Conservation (phyloP, 2,888 invertebrate genomes). For the Anthoptus insignis region DNA sequence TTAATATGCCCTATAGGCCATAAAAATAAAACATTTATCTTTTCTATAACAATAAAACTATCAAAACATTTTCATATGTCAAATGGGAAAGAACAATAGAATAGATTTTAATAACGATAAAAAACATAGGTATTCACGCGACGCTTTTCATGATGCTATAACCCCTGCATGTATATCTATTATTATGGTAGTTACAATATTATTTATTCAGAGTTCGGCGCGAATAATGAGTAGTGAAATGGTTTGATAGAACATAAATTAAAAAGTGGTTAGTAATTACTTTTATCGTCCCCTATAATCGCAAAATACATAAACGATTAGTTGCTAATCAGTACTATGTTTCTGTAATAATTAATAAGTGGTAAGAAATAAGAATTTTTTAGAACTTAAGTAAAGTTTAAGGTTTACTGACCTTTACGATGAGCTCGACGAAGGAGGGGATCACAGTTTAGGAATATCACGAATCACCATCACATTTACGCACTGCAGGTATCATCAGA, state of each 20-base stretch:
- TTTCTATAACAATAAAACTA: slow-evolving; percentile 37
- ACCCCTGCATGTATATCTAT: slow-evolving; percentile 46
- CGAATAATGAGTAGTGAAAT: slow-evolving; percentile 53
- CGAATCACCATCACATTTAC: slow-evolving; percentile 60
- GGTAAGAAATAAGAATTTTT: background rate
- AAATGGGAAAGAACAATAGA: slow-evolving; percentile 55
- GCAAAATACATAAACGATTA: slow-evolving; percentile 2
- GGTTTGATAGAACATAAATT: slow-evolving; percentile 23
- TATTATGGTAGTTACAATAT: slow-evolving; percentile 51
- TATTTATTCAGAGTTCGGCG: slow-evolving; percentile 50
- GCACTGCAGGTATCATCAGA: slow-evolving; percentile 58
- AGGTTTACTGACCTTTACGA: slow-evolving; percentile 75
- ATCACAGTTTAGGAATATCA: slow-evolving; percentile 30
- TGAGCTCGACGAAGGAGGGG: slow-evolving; percentile 43
- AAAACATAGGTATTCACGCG: slow-evolving; percentile 57
- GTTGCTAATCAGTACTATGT: too few species aligned
- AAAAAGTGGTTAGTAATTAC: background rate
- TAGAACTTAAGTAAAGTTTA: background rate
- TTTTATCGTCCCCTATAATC: background rate
- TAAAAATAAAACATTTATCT: slow-evolving; percentile 13
- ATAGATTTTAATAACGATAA: slow-evolving; percentile 54
- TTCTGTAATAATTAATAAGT: too few species aligned
- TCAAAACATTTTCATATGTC: slow-evolving; percentile 41
- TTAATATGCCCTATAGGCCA: background rate
- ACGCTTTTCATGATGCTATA: slow-evolving; percentile 54